A percentile compares a stretch with the other conserved stretches of the same genome.
phyloP scores from a whole-genome alignment of 30 jellyfish, hydroid and myxozoan genomes.

The Aurelia aurita region DNA sequence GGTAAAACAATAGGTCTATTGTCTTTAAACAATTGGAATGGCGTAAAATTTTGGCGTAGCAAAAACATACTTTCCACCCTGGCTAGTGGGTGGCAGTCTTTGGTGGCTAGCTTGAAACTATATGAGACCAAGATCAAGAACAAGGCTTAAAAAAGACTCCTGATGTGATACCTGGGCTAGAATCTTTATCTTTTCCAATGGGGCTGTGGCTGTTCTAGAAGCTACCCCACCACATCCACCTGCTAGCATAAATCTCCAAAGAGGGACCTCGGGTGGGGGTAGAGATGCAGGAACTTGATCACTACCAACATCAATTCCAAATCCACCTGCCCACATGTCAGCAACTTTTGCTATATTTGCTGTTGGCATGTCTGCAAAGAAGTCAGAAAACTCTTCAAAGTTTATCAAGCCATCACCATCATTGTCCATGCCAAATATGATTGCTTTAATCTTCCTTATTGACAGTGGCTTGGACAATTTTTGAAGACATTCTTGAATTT shows the following conservation, averaged over 20 bases:
- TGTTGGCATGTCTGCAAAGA: conserved; percentile 87
- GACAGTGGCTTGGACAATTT: conserved; percentile 55
- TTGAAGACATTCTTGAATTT: conserved; percentile 57
- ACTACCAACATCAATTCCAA: conserved; percentile 80
- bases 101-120: too few species aligned
- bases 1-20: too few species aligned
- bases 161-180: conserved; percentile 70
- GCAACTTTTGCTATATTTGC: conserved; percentile 70
- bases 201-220: conserved; percentile 92
- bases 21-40: too few species aligned
- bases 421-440: conserved; percentile 73
- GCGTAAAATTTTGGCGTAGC: too few species aligned
- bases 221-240: conserved; percentile 97
- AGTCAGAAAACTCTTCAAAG: conserved; percentile 81
- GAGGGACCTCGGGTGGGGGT: conserved; percentile 90
- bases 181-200: conserved; percentile 80
- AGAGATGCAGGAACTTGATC: conserved; percentile 83
- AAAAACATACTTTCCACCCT: too few species aligned
- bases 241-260: conserved; percentile 81
- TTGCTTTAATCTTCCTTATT: conserved; percentile 59
- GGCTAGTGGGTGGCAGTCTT: too few species aligned
- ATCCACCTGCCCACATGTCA: conserved; percentile 74
- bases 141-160: too few species aligned
- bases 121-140: too few species aligned
- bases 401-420: conserved; percentile 64